Conservation (phyloP, 2,113 vertebrate species). For the Spilogale gracilis region DNA sequence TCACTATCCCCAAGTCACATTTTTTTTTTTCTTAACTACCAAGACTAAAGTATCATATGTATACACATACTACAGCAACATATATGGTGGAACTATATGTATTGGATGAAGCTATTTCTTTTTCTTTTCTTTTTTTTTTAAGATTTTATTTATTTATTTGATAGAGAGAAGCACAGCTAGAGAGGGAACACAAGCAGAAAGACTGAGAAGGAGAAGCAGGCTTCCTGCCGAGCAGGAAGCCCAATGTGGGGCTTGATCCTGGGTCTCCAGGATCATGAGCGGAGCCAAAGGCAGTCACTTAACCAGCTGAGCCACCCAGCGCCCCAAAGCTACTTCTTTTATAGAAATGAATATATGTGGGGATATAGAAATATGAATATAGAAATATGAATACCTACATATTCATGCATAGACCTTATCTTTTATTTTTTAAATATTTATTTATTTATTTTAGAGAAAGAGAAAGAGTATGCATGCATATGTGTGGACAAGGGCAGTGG, state of each 20-base stretch:
- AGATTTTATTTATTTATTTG: too few relatives aligned
- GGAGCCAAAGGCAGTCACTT: too few relatives aligned
- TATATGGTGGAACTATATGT: accelerated
- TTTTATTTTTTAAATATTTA: background rate
- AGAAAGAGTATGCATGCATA: background rate
- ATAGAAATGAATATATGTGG: background rate
- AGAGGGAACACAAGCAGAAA: too few relatives aligned
- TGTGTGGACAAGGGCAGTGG: too few relatives aligned
- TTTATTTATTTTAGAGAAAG: background rate
- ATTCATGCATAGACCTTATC: background rate
- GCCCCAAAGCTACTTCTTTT: too few relatives aligned
- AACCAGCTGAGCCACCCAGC: too few relatives aligned
- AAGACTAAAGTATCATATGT: background rate
- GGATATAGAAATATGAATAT: background rate
- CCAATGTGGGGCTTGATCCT: too few relatives aligned
- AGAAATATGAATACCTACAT: background rate
- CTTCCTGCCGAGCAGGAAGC: too few relatives aligned
- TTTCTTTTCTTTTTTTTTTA: background rate
- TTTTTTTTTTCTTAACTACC: background rate
- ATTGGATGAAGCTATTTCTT: background rate
- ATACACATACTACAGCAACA: accelerated
- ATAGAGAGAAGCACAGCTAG: too few relatives aligned
- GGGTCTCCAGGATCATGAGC: too few relatives aligned
- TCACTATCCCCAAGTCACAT: background rate
- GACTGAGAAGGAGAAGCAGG: too few relatives aligned